Percentiles rank a stretch among this genome's conserved stretches.
These are phyloP conservation scores for Drosophila vallismaia DNA, from an alignment of 2,888 invertebrate genomes.

Conservation along the genomic window DNA sequence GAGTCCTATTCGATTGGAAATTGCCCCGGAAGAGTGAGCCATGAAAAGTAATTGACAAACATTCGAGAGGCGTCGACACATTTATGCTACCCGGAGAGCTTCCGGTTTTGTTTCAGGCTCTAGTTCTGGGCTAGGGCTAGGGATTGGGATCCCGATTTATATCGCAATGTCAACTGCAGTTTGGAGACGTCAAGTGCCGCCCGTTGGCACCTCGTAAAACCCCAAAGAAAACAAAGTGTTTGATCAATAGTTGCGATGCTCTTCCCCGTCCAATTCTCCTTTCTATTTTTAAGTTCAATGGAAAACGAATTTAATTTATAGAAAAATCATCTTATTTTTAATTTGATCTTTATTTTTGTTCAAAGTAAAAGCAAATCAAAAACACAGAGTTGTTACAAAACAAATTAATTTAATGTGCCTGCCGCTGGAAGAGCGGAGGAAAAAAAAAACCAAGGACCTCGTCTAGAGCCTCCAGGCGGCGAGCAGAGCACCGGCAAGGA, in stretches of 20 bases:
- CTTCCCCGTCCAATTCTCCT: neutral
- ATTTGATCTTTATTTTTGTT: constrained; percentile 11
- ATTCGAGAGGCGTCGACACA: constrained; percentile 74
- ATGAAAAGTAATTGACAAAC: constrained; percentile 43
- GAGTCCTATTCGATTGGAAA: constrained; percentile 1
- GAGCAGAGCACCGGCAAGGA: constrained; percentile 56
- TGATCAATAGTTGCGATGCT: constrained; percentile 11
- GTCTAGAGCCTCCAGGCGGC: constrained; percentile 34
- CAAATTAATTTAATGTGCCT: neutral
- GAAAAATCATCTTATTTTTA: neutral
- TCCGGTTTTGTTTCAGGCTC: constrained; percentile 58
- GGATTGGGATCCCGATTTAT: neutral
- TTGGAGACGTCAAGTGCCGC: constrained; percentile 27
- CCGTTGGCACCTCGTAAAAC: constrained; percentile 75
- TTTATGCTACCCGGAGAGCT: constrained; percentile 69
- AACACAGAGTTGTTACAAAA: constrained; percentile 9
- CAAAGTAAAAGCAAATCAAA: constrained; percentile 3
- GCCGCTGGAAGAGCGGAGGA: neutral
- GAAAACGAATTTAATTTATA: neutral
- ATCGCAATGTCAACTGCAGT: constrained; percentile 54
- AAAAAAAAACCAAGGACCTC: too few relatives aligned
- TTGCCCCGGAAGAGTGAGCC: constrained; percentile 27
- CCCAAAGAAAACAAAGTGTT: constrained; percentile 39
- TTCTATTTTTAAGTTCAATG: constrained; percentile 9
- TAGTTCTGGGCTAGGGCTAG: too few relatives aligned